Evolutionary conservation across 2,797 vertebrate genomes (phyloP).

Genomic region (Anas acuta): DNA sequence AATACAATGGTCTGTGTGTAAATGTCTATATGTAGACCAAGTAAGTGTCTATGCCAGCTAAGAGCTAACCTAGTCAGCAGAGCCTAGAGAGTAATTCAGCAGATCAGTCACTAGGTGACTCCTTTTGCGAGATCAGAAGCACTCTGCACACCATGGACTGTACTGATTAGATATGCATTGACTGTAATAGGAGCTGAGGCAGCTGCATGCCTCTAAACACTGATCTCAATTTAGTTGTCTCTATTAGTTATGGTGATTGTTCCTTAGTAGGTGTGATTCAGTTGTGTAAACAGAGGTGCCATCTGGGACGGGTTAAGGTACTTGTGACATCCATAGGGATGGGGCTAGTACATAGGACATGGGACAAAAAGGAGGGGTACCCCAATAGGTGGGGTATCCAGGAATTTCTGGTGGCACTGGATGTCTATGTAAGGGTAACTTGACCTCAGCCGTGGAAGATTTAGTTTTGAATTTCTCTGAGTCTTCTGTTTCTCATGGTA

Average conservation of each 20-base stretch:
- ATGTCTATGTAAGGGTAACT: background rate
- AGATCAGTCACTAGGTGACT: background rate
- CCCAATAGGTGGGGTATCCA: background rate
- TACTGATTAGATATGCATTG: background rate
- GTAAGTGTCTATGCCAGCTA: background rate
- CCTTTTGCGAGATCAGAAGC: background rate
- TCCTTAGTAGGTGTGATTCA: background rate
- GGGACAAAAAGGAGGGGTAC: background rate
- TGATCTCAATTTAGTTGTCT: background rate
- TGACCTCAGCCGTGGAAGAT: background rate
- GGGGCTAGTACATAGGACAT: background rate
- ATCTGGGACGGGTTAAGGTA: background rate
- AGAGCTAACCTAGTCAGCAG: background rate
- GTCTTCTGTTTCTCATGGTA: background rate
- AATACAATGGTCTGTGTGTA: background rate
- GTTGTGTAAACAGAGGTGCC: background rate
- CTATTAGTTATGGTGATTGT: background rate
- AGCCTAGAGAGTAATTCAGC: background rate
- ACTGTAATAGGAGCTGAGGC: background rate
- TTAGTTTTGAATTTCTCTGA: background rate
- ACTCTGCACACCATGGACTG: background rate
- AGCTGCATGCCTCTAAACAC: background rate
- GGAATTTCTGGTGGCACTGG: rapidly evolving
- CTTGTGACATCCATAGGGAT: background rate
- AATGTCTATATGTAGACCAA: background rate